A percentile compares a stretch with the other conserved stretches of the same genome.
Conservation (phyloP, 2,113 vertebrate species). For the Paracanthobrama guichenoti region DNA sequence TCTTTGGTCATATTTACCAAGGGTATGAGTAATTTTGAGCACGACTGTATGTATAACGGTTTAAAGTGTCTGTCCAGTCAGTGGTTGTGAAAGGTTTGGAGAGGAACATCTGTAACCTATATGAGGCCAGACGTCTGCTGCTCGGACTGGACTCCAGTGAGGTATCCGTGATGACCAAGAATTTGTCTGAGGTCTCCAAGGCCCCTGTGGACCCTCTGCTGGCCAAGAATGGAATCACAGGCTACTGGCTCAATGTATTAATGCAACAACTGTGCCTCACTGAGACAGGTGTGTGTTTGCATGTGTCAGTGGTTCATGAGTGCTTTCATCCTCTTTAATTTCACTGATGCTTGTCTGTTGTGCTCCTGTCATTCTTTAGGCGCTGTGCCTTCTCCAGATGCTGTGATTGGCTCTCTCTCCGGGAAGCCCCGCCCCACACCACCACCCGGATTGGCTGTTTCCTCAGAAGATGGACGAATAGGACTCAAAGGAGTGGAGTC, state of each 20-base stretch:
- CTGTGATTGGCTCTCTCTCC: constrained; percentile 23
- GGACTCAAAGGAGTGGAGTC: constrained; percentile 67
- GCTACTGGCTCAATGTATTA: constrained; percentile 76
- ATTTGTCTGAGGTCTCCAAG: constrained; percentile 63
- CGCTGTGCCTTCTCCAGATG: constrained; percentile 53
- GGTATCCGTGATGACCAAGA: constrained; percentile 59
- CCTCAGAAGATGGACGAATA: constrained; percentile 63
- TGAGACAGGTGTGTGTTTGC: constrained; percentile 72
- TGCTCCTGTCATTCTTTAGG: constrained; percentile 48
- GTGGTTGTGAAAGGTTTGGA: constrained; percentile 81
- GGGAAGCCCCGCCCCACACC: constrained; percentile 66
- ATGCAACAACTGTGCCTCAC: constrained; percentile 75
- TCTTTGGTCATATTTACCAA: too few species aligned
- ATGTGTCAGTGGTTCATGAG: neutral
- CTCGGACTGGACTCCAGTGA: constrained; percentile 73
- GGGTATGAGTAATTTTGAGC: too few species aligned
- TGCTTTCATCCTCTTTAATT: neutral
- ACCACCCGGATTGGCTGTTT: constrained; percentile 73
- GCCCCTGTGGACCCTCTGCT: constrained; percentile 61
- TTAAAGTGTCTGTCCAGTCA: constrained; percentile 66
- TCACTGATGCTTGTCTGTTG: neutral
- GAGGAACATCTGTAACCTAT: constrained; percentile 73
- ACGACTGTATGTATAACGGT: neutral
- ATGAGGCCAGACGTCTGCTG: constrained; percentile 73
- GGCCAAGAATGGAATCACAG: constrained; percentile 63